Conservation (phyloP, 53 echinoderm and acorn worm genomes). For the Patiria pectinifera region DNA sequence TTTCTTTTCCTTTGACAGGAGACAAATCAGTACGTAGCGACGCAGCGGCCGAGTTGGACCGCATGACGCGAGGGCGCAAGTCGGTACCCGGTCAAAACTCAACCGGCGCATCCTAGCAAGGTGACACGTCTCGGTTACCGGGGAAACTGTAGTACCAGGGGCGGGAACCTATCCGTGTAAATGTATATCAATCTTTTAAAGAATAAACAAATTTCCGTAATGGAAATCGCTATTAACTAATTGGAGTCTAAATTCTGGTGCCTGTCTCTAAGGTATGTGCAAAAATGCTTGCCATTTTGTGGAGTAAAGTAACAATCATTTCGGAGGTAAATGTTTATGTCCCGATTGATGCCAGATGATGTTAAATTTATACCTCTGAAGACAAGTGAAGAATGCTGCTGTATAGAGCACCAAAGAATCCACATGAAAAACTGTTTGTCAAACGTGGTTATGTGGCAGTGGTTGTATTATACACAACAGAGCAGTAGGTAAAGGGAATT, state of each 20-base stretch:
- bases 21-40: slow-evolving; percentile 93
- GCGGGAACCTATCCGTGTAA: neutral
- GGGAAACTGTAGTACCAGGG: neutral
- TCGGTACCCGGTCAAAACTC: slow-evolving; percentile 81
- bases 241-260: neutral
- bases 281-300: slow-evolving; percentile 1
- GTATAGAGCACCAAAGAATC: no score
- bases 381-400: no score
- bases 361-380: neutral
- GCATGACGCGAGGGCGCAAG: slow-evolving; percentile 91
- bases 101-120: slow-evolving; percentile 69
- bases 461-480: neutral
- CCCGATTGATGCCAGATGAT: neutral
- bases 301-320: neutral
- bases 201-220: slow-evolving; percentile 2
- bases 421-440: no score
- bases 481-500: neutral
- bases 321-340: neutral
- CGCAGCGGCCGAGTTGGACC: slow-evolving; percentile 95
- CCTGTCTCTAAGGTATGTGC: slow-evolving; percentile 32
- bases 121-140: neutral
- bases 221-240: neutral
- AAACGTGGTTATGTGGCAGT: neutral
- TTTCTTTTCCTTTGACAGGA: slow-evolving; percentile 59
- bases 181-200: slow-evolving; percentile 12